These are phyloP conservation scores for Podocnemis expansa DNA, from an alignment of 2,113 vertebrate species.

Conservation along the genomic window DNA sequence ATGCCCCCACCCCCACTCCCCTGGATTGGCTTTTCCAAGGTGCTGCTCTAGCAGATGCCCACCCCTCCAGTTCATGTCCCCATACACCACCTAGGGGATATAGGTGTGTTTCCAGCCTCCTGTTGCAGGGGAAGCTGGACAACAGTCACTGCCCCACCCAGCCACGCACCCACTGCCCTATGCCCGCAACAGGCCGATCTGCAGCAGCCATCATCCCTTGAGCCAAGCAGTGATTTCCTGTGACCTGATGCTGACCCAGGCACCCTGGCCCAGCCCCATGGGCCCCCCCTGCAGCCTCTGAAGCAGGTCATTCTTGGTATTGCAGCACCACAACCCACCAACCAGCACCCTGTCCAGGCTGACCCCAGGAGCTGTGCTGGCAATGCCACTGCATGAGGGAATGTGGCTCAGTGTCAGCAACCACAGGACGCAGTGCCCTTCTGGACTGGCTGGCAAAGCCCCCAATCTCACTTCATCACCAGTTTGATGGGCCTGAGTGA, in stretches of 20 bases:
- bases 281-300: not conserved
- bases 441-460: not conserved
- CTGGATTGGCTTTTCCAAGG: accelerated
- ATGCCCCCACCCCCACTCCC: not conserved
- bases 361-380: no score
- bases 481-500: not conserved
- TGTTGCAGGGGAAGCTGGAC: no score
- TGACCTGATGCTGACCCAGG: not conserved
- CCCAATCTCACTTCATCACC: slow-evolving; percentile 8
- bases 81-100: not conserved
- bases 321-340: not conserved
- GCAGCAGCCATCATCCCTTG: not conserved
- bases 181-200: not conserved
- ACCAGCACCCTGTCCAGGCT: not conserved
- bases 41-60: not conserved
- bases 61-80: not conserved
- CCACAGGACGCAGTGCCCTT: not conserved
- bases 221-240: not conserved
- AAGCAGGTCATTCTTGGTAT: no score
- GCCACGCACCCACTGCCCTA: not conserved
- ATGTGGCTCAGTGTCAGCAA: not conserved
- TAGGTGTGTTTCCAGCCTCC: not conserved
- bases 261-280: not conserved
- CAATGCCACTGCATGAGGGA: no score
- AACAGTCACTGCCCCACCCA: not conserved